These are phyloP conservation scores for Microcaecilia unicolor DNA, from an alignment of 2,797 vertebrate species.

Conservation along the genomic window DNA sequence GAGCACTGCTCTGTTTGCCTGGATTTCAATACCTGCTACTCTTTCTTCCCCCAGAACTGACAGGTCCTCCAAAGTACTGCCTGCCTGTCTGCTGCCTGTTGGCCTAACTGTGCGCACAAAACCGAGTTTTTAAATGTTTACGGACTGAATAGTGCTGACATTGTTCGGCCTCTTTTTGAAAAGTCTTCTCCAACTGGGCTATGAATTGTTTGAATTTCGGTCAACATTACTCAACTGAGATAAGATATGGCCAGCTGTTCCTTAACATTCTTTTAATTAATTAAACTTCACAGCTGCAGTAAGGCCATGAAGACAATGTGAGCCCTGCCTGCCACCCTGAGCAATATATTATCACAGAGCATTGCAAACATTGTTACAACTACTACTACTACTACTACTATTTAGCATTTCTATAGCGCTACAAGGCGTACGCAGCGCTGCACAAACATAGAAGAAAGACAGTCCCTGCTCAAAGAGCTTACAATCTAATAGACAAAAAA, in stretches of 20 bases:
- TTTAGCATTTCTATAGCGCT: too few relatives aligned
- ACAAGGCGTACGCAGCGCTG: too few relatives aligned
- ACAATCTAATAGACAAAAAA: too few relatives aligned
- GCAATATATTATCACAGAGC: too few relatives aligned
- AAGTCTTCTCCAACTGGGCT: conserved; percentile 5
- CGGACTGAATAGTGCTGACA: background rate
- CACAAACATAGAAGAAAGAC: too few relatives aligned
- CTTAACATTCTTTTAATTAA: too few relatives aligned
- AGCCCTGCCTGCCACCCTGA: too few relatives aligned
- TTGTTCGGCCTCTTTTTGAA: background rate
- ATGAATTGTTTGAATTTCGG: conserved; percentile 28
- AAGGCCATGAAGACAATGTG: too few relatives aligned
- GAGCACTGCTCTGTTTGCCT: conserved; percentile 11
- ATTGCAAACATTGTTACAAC: too few relatives aligned
- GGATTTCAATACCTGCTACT: conserved; percentile 4
- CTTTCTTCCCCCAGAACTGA: conserved; percentile 13
- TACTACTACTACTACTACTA: too few relatives aligned
- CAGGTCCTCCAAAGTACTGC: background rate
- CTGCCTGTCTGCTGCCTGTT: background rate
- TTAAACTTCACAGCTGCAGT: too few relatives aligned
- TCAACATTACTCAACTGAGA: conserved; percentile 12
- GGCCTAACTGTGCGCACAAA: conserved; percentile 7
- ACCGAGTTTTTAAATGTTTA: background rate
- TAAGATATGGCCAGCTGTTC: conserved; percentile 15
- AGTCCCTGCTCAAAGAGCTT: too few relatives aligned